Evolutionary conservation across 2,797 vertebrate species (phyloP).

Genomic region (Hephaestus fuliginosus): DNA sequence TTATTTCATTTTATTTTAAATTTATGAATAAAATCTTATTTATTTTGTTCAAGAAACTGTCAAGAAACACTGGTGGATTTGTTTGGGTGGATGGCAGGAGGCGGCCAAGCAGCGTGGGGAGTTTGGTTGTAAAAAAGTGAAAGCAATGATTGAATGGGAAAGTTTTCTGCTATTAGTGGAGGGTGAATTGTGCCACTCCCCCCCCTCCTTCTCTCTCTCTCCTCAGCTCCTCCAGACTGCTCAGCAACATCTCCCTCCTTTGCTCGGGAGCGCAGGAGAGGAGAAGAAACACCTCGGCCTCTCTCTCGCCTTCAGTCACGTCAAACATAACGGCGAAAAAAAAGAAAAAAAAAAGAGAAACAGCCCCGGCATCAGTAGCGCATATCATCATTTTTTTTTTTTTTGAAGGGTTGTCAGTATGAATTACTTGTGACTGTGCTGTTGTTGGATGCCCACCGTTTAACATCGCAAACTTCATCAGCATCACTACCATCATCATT

Average conservation of each 20-base stretch:
- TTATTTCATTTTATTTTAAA: not conserved
- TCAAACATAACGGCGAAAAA: not conserved
- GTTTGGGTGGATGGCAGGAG: not conserved
- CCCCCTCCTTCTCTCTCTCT: not conserved
- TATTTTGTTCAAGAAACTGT: not conserved
- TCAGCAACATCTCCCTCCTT: conserved; percentile 62
- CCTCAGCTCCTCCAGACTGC: conserved; percentile 14
- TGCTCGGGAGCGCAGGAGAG: conserved; percentile 49
- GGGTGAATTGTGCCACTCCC: conserved; percentile 47
- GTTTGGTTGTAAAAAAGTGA: conserved; percentile 22
- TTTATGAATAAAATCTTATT: not conserved
- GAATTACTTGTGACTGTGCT: conserved; percentile 11
- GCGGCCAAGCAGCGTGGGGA: not conserved
- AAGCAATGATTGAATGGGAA: conserved; percentile 40
- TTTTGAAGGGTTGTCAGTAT: conserved; percentile 5
- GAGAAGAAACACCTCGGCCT: conserved; percentile 53
- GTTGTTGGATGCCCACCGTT: conserved; percentile 38
- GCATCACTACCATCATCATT: conserved; percentile 14
- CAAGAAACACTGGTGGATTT: not conserved
- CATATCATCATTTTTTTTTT: not conserved
- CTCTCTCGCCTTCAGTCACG: conserved; percentile 23
- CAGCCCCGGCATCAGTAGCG: not conserved
- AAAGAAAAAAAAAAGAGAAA: conserved; percentile 6
- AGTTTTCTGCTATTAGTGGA: conserved; percentile 33
- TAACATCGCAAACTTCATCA: conserved; percentile 7